Evolutionary conservation across 2,888 invertebrate genomes (phyloP), one percentile per base, ranked within the genome.

Genomic region (Dryadula phaetusa): DNA sequence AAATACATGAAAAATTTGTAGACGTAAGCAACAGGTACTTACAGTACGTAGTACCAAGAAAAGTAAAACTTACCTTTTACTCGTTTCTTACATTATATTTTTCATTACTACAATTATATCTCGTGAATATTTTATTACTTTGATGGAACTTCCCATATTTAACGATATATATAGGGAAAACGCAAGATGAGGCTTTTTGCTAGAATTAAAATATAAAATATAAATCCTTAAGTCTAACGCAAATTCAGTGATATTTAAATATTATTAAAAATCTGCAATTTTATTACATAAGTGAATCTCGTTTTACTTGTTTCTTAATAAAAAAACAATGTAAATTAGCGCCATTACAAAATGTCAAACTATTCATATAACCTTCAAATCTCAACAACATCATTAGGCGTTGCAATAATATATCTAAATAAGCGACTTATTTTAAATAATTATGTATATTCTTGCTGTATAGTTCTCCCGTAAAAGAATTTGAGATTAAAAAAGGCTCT

Each of bases 351-450:
- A 25, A 49, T 47, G 47, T 47, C n/a, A 47, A 22, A 12, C 22
- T 20, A 46, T 22, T 46, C n/a, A 47, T 47, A 47, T 25, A 47
- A 14, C 47, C 47, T 47, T 47, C 25, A 25, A 47, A 25, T 47
- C n/a, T 5, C 2, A 28, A 25, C 6, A 49, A 49, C 7, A 49
- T 1, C 14, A 12, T 20, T 44, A 10, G 12, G 44, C 44, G 44
- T 16, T 44, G 44, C 44, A 44, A 16, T 44, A 7, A 44, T 2
- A 44, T 12, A 46, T 20, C 10, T 46, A 18, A 20, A 0, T 10
- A 10, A 46, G 3, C 10, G 8, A 7, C 6, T 10, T 46, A 12
- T 46, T 18, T 18, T 20, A 6, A 7, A 46, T 0, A 4, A 20
- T 18, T 14, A 47, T 22, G 14, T 12, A 22, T 47, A 22, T 47